Base-by-base conservation (phyloP, 2,888 invertebrate species). In the Acanthosepion lycidas region DNA sequence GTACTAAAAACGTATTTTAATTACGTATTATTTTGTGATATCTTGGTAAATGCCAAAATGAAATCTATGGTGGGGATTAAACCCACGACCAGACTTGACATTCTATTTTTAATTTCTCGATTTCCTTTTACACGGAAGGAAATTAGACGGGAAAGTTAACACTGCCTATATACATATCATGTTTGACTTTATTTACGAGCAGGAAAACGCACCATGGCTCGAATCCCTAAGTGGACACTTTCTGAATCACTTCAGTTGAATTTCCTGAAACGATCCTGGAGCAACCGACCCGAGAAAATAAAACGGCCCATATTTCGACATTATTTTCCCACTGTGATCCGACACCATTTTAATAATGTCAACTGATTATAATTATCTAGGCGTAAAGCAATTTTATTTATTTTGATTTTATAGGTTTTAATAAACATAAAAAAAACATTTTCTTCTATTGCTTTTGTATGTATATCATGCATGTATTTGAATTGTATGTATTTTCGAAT, bases 261-360 rank as follows among this genome's bases (percentile, higher is more conserved):
- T 59, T 59, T 20, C n/a, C 9, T n/a, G 28, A 78, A n/a, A n/a
- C 12, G 12, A 78, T 3, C n/a, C 78, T n/a, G 78, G 9, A n/a
- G n/a, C 9, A 78, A n/a, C 20, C 8, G 20, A 59, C 23, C 18
- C 18, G 5, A 59, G 20, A 59, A 59, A 59, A 20, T 20, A 23
- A 59, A 59, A 20, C 18, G 23, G 55, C 18, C 55, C 55, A 59
- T 12, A 78, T n/a, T n/a, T 12, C 78, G 78, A 78, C 78, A 78
- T 78, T 78, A 78, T 78, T 78, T 78, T 78, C 78, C n/a, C 78
- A n/a, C 78, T 78, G 78, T 78, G 78, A 78, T 78, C 78, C 6
- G n/a, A 78, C 78, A 78, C n/a, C 78, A 8, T 78, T 78, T 78
- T n/a, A 78, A n/a, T 78, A 78, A 78, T 78, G 78, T 78, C 78